phyloP scores from a whole-genome alignment of 1,140 invertebrate genomes.

The Caenorhabditis remanei region DNA sequence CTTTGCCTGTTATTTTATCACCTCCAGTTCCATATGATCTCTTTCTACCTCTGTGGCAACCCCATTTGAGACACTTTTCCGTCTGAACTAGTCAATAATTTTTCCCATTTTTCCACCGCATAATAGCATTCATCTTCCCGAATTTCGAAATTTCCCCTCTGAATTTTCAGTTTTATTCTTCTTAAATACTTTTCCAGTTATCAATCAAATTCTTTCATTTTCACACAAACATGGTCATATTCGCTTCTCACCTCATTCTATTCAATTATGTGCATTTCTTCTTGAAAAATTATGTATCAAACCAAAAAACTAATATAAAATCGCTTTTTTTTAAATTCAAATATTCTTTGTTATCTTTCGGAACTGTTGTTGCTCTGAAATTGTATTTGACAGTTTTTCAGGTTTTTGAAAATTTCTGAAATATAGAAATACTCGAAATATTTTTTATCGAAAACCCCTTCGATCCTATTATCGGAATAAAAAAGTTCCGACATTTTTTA shows the following conservation, averaged over 20 bases:
- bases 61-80: conserved; percentile 4
- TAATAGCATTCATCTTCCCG: conserved; percentile 29
- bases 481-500: too few relatives aligned
- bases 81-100: not conserved
- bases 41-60: conserved; percentile 42
- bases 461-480: too few relatives aligned
- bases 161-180: not conserved
- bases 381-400: not conserved
- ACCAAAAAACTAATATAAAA: not conserved
- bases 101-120: not conserved
- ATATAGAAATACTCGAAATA: too few relatives aligned
- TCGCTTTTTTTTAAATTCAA: not conserved
- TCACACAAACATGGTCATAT: conserved; percentile 24
- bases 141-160: not conserved
- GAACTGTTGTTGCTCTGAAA: conserved; percentile 30
- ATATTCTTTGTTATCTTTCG: not conserved
- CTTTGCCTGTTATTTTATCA: not conserved
- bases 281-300: conserved; percentile 18
- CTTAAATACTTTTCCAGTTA: not conserved
- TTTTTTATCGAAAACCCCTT: too few relatives aligned
- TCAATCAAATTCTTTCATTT: too few relatives aligned
- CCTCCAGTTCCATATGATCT: conserved; percentile 23
- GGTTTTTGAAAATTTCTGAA: not conserved
- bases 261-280: conserved; percentile 33
- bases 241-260: conserved; percentile 18